Evolutionary conservation across 2,888 invertebrate genomes (phyloP), one percentile per base, ranked within the genome.

Genomic region (Scaptomyza cyrtandrae): DNA sequence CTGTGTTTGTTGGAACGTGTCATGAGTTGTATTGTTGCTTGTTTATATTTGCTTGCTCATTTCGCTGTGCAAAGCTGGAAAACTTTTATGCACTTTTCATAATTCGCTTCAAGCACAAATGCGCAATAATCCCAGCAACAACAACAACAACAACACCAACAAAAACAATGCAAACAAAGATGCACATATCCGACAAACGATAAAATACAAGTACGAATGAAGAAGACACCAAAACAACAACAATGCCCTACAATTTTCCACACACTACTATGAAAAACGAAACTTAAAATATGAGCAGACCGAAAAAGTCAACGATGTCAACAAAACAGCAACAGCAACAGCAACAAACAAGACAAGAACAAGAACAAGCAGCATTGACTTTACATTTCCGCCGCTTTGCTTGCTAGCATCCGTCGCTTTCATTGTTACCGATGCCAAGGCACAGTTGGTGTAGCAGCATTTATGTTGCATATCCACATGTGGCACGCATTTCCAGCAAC

Each of bases 301-400:
- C 41, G 11, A 39, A 54, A 14, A 41, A 53, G 46, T 58, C 41
- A 24, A 52, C 46, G 57, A 55, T 64, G 65, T 56, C 63, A 71
- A 50, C 55, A 61, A 41, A 53, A 41, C 27, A 53, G 27, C n/a
- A 48, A 44, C 43, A 57, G 35, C 16, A 59, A 44, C n/a, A 48
- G 41, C 43, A 57, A 39, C 16, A 59, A 44, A n/a, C 50, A 67
- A 3, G 55, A 31, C 43, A 43, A 50, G 48, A 60, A 46, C 16
- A 27, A 14, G 31, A 57, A 39, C 16, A 59, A 44, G 19, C 50
- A 67, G 78, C 84, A 86, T 85, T 88, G 88, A 88, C 88, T 83
- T 88, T 76, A 83, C 86, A 78, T 85, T 80, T 85, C 86, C 88
- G 86, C 71, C 72, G 72, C 88, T 83, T 86, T 86, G 78, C 86